Evolutionary conservation across 23 tunicate species (phyloP), one percentile per base, ranked within the genome.

Genomic region (Oikopleura albicans): DNA sequence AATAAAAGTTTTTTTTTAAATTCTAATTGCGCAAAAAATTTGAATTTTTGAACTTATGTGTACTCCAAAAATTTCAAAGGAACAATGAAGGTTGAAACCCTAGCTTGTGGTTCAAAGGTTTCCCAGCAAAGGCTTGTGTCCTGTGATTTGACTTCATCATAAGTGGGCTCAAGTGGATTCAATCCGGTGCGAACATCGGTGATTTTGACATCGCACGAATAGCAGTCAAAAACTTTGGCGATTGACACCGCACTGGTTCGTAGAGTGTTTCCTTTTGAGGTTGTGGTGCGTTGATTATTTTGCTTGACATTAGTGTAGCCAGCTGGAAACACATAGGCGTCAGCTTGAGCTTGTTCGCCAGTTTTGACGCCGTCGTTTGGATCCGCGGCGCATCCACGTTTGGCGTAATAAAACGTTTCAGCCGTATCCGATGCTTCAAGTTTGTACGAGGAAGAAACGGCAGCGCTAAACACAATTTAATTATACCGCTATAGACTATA

Each of bases 361-460:
- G 28, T 37, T 22, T 2, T 31, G 2, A 71, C 79, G 2, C 79
- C 79, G 35, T 71, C 79, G 2, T 71, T 37, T 16, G 79, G 79
- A 71, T 71, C 79, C 28, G 79, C 79, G 31, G 79, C 37, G 35
- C 79, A 71, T 16, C 79, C 79, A 22, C 79, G 79, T 71, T 71
- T 71, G 27, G 79, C 79, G 37, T 71, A 71, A 71, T 71, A 71
- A 37, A 22, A 71, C 28, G 37, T 31, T 71, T 71, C 79, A 31
- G 79, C 31, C 4, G 36, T 29, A 16, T 71, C 79, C 4, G 27
- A n/a, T n/a, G n/a, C n/a, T n/a, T n/a, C n/a, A n/a, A n/a, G n/a
- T n/a, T n/a, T n/a, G n/a, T n/a, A n/a, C n/a, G n/a, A n/a, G n/a
- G n/a, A n/a, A n/a, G n/a, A n/a, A n/a, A n/a, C n/a, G n/a, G n/a